Base-by-base conservation (phyloP, 2,888 invertebrate species). In the Pandemis heparana region DNA sequence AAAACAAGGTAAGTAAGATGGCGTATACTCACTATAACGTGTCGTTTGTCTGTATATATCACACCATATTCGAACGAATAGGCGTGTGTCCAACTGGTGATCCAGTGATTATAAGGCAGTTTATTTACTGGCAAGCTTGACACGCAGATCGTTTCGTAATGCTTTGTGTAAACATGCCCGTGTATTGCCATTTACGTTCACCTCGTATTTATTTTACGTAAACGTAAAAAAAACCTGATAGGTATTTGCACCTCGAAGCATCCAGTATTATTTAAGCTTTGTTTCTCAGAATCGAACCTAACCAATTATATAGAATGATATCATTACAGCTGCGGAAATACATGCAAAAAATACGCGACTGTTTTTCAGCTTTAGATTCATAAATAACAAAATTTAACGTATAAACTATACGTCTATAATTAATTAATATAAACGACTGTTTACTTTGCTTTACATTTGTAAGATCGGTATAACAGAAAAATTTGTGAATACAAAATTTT, bases 211-310 rank as follows among this genome's bases (percentile, higher is more conserved):
- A 62, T 65, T 71, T 71, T 74, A 71, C 62, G 71, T 71, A 70
- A 66, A 74, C 70, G 51, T 70, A 43, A 66, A 64, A 32, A 65
- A 74, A 74, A 74, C 74, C 74, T 60, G 74, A 74, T 65, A 60
- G 64, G 60, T 70, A 43, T 65, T 60, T 64, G 56, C 63, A 70
- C 70, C 74, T 51, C 60, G 53, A 70, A 70, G 38, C 68, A 59
- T 16, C 53, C 65, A 43, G 60, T 68, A 61, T 69, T 70, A 65
- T 74, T 70, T 69, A 70, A 53, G 60, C 43, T 70, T 6, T 14
- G 39, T 39, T 74, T 74, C 74, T 38, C 38, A 61, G 74, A 70
- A 73, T 32, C 23, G 23, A 70, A 65, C 16, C 12, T 61, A 51
- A 59, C 39, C 59, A 48, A 64, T 48, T 32, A 64, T 39, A 62